phyloP scores from a whole-genome alignment of 1,140 invertebrate species.

The Drosophila varians region DNA sequence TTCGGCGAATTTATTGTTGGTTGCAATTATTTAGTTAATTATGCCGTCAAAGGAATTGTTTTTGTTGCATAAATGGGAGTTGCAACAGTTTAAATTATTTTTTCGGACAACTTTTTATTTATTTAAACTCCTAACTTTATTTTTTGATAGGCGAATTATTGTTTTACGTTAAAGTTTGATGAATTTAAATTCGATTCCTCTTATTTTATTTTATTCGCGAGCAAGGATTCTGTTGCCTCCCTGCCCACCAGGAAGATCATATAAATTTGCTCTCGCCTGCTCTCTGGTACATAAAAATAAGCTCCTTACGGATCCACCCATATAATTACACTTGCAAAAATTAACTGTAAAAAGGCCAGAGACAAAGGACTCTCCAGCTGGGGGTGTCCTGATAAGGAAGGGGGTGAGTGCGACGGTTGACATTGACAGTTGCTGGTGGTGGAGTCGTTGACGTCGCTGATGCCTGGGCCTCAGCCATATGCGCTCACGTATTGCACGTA shows the following conservation, averaged over 20 bases:
- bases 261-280: constrained; percentile 39
- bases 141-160: too few species aligned
- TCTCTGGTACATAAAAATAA: constrained; percentile 65
- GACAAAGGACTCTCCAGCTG: constrained; percentile 18
- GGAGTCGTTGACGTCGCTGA: constrained; percentile 36
- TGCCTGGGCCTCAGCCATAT: constrained; percentile 56
- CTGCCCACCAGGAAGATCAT: constrained; percentile 29
- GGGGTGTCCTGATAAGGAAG: not conserved
- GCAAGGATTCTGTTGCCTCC: not conserved
- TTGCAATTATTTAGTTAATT: constrained; percentile 28
- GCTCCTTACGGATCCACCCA: constrained; percentile 46
- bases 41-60: not conserved
- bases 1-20: constrained; percentile 25
- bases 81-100: not conserved
- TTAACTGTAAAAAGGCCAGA: constrained; percentile 50
- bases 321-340: constrained; percentile 77
- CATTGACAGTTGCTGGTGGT: constrained; percentile 30
- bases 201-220: too few species aligned
- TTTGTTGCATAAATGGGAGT: not conserved
- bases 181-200: too few species aligned
- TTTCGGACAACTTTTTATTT: too few species aligned
- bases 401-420: constrained; percentile 31
- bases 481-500: constrained; percentile 82
- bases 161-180: too few species aligned
- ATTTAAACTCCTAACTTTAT: not conserved